Evolutionary conservation across 1,140 invertebrate genomes (phyloP).

Genomic region (Muscidifurax raptorellus): DNA sequence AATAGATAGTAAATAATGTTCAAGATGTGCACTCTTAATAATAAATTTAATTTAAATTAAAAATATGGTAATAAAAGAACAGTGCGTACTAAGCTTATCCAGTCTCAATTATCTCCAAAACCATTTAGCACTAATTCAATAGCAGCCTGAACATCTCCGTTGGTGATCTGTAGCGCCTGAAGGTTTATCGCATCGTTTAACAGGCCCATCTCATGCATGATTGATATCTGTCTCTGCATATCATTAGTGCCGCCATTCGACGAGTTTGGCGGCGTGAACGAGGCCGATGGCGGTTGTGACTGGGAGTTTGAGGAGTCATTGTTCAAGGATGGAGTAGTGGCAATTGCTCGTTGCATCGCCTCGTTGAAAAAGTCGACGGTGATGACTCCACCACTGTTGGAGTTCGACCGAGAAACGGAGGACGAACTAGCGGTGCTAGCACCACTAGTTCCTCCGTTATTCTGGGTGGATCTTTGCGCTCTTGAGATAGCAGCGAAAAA

Average conservation of each 20-base stretch:
- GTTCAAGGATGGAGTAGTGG: slow-evolving; percentile 60
- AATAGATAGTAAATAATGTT: neutral
- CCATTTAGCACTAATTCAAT: slow-evolving; percentile 85
- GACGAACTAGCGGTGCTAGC: slow-evolving; percentile 48
- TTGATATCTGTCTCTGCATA: slow-evolving; percentile 82
- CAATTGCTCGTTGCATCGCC: slow-evolving; percentile 77
- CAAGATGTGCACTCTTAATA: neutral
- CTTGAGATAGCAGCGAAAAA: slow-evolving; percentile 75
- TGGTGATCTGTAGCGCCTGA: slow-evolving; percentile 86
- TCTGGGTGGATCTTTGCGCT: slow-evolving; percentile 60
- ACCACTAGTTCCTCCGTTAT: slow-evolving; percentile 34
- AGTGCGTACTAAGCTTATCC: neutral
- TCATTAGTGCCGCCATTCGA: slow-evolving; percentile 51
- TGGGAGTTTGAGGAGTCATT: slow-evolving; percentile 33
- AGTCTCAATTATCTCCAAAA: slow-evolving; percentile 67
- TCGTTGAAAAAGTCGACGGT: slow-evolving; percentile 78
- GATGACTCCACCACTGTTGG: slow-evolving; percentile 66
- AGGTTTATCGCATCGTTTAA: slow-evolving; percentile 89
- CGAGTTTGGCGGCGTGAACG: slow-evolving; percentile 51
- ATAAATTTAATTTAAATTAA: neutral
- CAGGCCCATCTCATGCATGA: slow-evolving; percentile 92
- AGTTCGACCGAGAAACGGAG: slow-evolving; percentile 58
- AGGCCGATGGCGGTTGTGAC: slow-evolving; percentile 54
- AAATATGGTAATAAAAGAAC: neutral
- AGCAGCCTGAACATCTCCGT: slow-evolving; percentile 91